These are phyloP conservation scores for Sitobion miscanthi DNA, from an alignment of 1,140 invertebrate species.

Conservation along the genomic window DNA sequence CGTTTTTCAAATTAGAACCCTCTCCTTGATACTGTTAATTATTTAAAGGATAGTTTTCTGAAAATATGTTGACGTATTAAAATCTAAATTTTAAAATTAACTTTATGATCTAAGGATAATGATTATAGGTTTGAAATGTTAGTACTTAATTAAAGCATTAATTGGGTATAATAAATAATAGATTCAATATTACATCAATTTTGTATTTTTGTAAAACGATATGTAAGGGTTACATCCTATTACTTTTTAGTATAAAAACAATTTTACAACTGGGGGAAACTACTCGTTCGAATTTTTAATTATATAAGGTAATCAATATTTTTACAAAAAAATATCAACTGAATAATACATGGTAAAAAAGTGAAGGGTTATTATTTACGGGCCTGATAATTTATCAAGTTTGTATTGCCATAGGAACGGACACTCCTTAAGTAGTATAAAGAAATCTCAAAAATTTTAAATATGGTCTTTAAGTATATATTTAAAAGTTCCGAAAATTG, in stretches of 20 bases:
- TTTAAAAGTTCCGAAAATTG: background rate
- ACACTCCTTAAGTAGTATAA: background rate
- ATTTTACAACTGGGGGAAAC: background rate
- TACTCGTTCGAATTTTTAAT: background rate
- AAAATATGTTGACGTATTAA: no score
- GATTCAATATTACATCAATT: background rate
- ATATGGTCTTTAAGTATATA: background rate
- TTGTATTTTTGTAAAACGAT: background rate
- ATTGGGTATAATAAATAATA: background rate
- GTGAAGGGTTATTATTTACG: no score
- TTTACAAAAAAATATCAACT: background rate
- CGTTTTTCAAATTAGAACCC: no score
- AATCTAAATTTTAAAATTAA: no score
- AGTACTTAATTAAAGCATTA: no score
- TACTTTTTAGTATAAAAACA: background rate
- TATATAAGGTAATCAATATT: no score
- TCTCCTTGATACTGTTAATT: no score
- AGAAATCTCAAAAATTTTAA: background rate
- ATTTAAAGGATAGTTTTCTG: no score
- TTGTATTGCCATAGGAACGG: no score
- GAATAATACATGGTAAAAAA: background rate
- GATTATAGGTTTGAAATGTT: background rate
- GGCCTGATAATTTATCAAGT: background rate
- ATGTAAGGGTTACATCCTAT: no score
- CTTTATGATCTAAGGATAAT: background rate